A percentile compares a stretch with the other conserved stretches of the same genome.
phyloP scores from a whole-genome alignment of 2,888 invertebrate genomes.

The Tenthredo notha region DNA sequence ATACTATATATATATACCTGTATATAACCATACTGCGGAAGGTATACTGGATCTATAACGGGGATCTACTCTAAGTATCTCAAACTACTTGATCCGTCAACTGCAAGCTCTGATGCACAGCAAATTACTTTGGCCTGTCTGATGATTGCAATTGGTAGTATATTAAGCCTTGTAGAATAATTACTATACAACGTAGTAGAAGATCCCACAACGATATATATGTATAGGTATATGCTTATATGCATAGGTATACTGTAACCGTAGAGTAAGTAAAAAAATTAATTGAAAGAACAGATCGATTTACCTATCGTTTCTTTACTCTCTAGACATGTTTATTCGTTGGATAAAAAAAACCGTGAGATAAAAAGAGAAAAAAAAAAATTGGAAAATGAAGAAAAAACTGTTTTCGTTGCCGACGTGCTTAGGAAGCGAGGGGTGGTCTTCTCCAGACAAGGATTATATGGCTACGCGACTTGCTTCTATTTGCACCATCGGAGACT shows the following conservation, averaged over 20 bases:
- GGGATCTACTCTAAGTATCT: conserved; percentile 30
- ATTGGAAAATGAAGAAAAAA: neutral
- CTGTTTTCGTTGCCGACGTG: neutral
- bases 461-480: conserved; percentile 15
- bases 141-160: conserved; percentile 23
- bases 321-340: neutral
- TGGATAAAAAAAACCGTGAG: neutral
- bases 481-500: conserved; percentile 13
- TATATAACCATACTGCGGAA: neutral
- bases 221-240: too few species aligned
- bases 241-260: neutral
- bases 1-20: neutral
- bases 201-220: too few species aligned
- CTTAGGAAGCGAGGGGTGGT: conserved; percentile 9
- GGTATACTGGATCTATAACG: conserved; percentile 11
- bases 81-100: conserved; percentile 28
- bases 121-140: conserved; percentile 29
- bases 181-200: neutral
- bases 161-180: conserved; percentile 19
- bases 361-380: too few species aligned
- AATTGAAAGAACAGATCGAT: neutral
- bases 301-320: neutral
- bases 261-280: neutral
- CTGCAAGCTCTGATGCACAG: conserved; percentile 21
- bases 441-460: conserved; percentile 15